Conservation (phyloP, 2,797 vertebrate genomes). For the Acanthurus lineatus region DNA sequence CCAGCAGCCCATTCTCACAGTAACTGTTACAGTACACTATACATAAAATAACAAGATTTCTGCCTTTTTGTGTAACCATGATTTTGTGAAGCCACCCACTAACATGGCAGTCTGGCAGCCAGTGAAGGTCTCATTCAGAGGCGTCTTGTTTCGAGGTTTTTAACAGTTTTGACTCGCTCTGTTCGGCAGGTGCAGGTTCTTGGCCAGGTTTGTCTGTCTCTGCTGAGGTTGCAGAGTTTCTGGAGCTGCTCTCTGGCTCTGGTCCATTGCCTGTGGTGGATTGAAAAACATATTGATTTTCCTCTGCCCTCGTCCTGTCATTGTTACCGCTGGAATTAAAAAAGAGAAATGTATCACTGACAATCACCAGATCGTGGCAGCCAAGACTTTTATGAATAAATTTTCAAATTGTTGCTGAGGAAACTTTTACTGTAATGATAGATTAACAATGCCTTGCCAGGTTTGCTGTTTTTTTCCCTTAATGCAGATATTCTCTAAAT, state of each 20-base stretch:
- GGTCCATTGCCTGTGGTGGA: constrained; percentile 30
- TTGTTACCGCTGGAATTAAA: constrained; percentile 43
- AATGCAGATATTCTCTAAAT: not conserved
- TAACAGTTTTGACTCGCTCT: constrained; percentile 17
- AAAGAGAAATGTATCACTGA: constrained; percentile 24
- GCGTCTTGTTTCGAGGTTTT: constrained; percentile 32
- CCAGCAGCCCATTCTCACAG: not conserved
- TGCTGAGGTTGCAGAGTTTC: constrained; percentile 47
- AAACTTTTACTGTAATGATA: not conserved
- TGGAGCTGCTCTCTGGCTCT: constrained; percentile 41
- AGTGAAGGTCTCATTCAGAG: constrained; percentile 16
- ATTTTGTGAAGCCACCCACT: constrained; percentile 16
- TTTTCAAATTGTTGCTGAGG: not conserved
- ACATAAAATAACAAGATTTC: constrained; percentile 13
- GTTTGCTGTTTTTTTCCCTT: not conserved
- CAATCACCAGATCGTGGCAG: constrained; percentile 8
- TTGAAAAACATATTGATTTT: constrained; percentile 59
- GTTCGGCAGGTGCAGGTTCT: constrained; percentile 39
- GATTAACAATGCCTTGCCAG: not conserved
- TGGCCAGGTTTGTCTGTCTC: constrained; percentile 34
- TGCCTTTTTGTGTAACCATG: constrained; percentile 3
- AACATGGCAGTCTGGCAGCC: constrained; percentile 23
- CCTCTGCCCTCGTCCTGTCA: constrained; percentile 35
- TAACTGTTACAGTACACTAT: constrained; percentile 1
- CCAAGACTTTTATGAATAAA: not conserved